Base-by-base conservation (phyloP, 2,113 vertebrate genomes). In the Tonatia bakeri region DNA sequence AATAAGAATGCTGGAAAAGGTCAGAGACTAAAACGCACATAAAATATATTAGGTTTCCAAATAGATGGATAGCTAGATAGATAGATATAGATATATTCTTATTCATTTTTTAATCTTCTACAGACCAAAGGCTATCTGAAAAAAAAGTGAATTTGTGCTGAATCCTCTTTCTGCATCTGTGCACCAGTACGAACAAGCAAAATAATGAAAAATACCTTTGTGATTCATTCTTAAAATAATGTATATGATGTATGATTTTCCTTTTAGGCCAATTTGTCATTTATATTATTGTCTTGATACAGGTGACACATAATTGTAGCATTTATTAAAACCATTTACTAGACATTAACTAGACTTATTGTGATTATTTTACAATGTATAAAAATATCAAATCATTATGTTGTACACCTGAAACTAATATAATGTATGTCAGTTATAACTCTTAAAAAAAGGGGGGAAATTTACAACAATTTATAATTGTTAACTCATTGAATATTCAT, bases 181-280 rank as follows among this genome's bases (percentile, higher is more conserved):
- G 3, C 2, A 82, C 26, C 11, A 56, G 95, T 80, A 76, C 33
- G 50, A 72, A 65, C 26, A 67, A 83, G 80, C 11, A 65, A 82
- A 94, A 38, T 24, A 76, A 87, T 33, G 13, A 1, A 38, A 75
- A 91, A 45, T 0, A 47, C 0, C 9, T 54, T 67, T 79, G 15
- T 36, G 8, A 80, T 40, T 88, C 28, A 43, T 1, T 61, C 3
- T 33, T 61, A 77, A 73, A 90, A 76, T 73, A 47, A 87, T 38
- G 9, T 19, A 38, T 2, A 17, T 7, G 36, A 90, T 59, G 24
- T 26, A 73, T 45, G 26, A 73, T 64, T 56, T 95, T 43, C 16
- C 79, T 95, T 93, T 91, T 89, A 91, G 86, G 28, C 11, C 43
- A 87, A 72, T 22, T 70, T 83, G 43, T 64, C 64, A 72, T 87